These are phyloP conservation scores for Neogale vison DNA, from an alignment of 2,113 vertebrate genomes.

Conservation along the genomic window DNA sequence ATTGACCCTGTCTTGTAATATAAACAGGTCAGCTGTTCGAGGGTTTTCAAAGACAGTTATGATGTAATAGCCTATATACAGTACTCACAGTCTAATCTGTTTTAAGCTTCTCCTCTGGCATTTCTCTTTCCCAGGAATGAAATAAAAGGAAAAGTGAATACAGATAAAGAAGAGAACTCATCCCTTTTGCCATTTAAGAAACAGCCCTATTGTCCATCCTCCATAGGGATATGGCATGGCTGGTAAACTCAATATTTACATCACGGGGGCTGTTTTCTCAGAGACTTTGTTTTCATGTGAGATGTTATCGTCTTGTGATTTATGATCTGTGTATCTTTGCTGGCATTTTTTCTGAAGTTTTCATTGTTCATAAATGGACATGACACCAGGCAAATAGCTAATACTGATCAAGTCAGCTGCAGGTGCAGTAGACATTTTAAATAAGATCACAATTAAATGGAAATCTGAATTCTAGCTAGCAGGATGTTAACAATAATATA, in stretches of 20 bases:
- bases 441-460: conserved; percentile 80
- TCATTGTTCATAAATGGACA: conserved; percentile 80
- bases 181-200: conserved; percentile 64
- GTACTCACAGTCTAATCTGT: conserved; percentile 68
- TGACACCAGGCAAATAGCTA: conserved; percentile 65
- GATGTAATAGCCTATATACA: conserved; percentile 49
- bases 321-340: conserved; percentile 76
- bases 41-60: conserved; percentile 75
- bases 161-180: conserved; percentile 67
- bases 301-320: conserved; percentile 81
- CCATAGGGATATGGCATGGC: conserved; percentile 54
- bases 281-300: conserved; percentile 67
- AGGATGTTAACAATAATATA: conserved; percentile 75
- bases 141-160: conserved; percentile 70
- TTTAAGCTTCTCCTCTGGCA: conserved; percentile 68
- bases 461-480: conserved; percentile 79
- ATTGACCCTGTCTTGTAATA: conserved; percentile 69
- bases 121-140: conserved; percentile 77
- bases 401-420: conserved; percentile 30
- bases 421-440: conserved; percentile 81
- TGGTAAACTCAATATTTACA: conserved; percentile 77
- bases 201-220: conserved; percentile 64
- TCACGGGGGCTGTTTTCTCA: conserved; percentile 70
- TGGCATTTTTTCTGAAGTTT: conserved; percentile 79
- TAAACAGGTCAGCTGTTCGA: conserved; percentile 74